These are phyloP conservation scores for Drosophila suboccidentalis DNA, from an alignment of 2,888 invertebrate genomes.

Conservation along the genomic window DNA sequence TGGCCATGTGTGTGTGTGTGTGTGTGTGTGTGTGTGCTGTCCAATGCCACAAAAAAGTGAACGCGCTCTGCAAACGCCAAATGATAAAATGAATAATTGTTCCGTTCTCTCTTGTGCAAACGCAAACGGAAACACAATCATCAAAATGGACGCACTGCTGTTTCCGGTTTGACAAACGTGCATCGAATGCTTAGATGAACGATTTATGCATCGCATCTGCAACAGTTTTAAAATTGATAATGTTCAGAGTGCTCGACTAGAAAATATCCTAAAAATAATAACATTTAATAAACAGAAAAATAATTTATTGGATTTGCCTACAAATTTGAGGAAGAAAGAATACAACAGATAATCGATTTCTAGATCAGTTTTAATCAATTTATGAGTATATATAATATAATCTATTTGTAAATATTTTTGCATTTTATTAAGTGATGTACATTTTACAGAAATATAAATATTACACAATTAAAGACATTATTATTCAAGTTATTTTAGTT, in stretches of 20 bases:
- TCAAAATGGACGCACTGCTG: constrained; percentile 48
- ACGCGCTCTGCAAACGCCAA: constrained; percentile 36
- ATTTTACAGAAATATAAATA: neutral
- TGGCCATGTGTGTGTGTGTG: neutral
- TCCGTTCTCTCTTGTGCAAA: constrained; percentile 20
- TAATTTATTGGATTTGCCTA: no score
- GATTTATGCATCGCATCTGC: constrained; percentile 26
- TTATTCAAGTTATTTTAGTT: no score
- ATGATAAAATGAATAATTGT: constrained; percentile 64
- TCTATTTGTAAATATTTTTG: neutral
- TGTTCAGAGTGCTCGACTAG: no score
- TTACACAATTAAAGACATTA: neutral
- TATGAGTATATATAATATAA: no score
- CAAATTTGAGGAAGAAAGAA: no score
- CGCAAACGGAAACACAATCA: constrained; percentile 48
- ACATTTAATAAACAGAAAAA: no score
- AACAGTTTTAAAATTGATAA: neutral
- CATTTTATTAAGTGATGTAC: neutral
- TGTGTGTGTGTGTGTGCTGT: constrained; percentile 16
- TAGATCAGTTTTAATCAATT: neutral
- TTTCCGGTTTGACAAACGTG: constrained; percentile 48
- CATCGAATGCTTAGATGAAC: constrained; percentile 34
- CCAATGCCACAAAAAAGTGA: constrained; percentile 19
- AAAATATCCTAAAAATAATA: neutral
- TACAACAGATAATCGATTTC: neutral